Evolutionary conservation across 2,797 vertebrate species (phyloP).

Genomic region (Aulostomus chinensis): DNA sequence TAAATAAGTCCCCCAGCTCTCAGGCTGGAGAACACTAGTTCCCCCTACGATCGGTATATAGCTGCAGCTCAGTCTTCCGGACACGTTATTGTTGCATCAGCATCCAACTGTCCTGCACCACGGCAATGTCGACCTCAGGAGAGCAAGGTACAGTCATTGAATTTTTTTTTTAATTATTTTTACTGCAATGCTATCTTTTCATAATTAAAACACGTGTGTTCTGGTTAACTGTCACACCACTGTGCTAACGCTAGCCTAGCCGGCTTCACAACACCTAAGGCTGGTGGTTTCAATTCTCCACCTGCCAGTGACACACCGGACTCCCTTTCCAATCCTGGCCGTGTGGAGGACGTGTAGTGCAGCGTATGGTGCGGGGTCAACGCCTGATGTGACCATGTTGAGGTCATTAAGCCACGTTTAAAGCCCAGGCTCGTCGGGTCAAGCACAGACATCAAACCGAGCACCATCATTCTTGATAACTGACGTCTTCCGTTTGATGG

Average conservation of each 20-base stretch:
- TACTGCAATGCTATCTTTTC: no score
- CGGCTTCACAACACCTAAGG: slow-evolving; percentile 3
- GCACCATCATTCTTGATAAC: no score
- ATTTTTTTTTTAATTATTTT: background rate
- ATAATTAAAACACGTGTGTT: background rate
- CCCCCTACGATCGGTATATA: background rate
- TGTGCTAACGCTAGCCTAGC: slow-evolving; percentile 5
- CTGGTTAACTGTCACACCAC: background rate
- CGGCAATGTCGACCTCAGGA: slow-evolving; percentile 79
- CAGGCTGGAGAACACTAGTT: background rate
- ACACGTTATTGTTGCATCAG: slow-evolving; percentile 93
- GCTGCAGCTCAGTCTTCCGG: slow-evolving; percentile 70
- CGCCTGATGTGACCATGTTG: no score
- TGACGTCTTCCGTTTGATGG: no score
- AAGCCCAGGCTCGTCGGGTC: no score
- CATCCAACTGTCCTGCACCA: slow-evolving; percentile 74
- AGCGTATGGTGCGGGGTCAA: no score
- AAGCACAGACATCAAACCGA: no score
- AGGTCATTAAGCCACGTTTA: no score
- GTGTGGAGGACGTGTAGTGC: background rate
- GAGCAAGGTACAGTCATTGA: slow-evolving; percentile 75
- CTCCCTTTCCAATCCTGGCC: background rate
- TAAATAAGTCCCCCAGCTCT: slow-evolving; percentile 10
- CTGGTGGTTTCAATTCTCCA: background rate
- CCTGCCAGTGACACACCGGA: background rate